A percentile compares a stretch with the other conserved stretches of the same genome.
These are phyloP conservation scores for Orbicella faveolata DNA, from an alignment of 64 coral and sea anemone species.

Conservation along the genomic window DNA sequence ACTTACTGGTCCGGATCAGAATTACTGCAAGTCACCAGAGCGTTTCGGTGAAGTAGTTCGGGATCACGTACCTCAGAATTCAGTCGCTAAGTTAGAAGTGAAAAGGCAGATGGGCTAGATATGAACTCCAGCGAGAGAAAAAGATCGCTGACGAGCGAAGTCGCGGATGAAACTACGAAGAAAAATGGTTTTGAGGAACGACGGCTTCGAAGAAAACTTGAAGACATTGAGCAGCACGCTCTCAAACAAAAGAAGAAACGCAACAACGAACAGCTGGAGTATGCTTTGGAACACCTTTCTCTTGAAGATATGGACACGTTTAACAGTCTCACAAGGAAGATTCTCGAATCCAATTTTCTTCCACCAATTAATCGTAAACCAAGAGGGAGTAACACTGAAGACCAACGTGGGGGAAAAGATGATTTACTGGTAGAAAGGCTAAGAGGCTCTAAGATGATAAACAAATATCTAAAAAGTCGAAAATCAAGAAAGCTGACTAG, in stretches of 20 bases:
- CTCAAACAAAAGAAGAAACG: conserved; percentile 26
- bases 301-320: conserved; percentile 12
- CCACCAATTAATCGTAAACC: conserved; percentile 1
- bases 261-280: conserved; percentile 13
- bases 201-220: conserved; percentile 10
- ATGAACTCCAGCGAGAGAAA: background rate
- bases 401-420: no score
- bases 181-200: conserved; percentile 27
- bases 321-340: conserved; percentile 25
- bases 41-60: background rate
- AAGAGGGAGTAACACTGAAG: background rate
- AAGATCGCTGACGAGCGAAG: conserved; percentile 27
- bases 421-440: conserved; percentile 21
- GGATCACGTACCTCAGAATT: background rate
- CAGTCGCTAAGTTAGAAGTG: background rate
- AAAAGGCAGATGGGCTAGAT: background rate
- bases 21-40: background rate
- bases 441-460: conserved; percentile 1
- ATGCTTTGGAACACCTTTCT: conserved; percentile 9
- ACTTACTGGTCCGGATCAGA: background rate
- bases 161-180: conserved; percentile 32
- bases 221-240: background rate
- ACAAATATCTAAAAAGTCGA: background rate
- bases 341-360: conserved; percentile 26
- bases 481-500: conserved; percentile 8